Evolutionary conservation across 2,888 invertebrate species (phyloP), one percentile per base, ranked within the genome.

Genomic region (Timandra comae): DNA sequence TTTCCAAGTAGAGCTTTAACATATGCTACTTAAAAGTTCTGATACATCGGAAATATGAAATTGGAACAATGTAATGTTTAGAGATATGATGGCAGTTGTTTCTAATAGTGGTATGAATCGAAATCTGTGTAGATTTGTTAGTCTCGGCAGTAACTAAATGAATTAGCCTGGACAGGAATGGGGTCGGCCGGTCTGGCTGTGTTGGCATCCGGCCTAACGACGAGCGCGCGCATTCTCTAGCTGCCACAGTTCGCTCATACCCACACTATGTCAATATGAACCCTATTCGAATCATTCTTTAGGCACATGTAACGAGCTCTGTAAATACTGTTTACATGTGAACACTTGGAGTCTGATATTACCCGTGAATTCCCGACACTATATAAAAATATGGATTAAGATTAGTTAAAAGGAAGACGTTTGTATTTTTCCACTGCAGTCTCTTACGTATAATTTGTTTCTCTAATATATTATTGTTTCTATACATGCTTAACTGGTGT

Each of bases 181-280:
- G 77, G 84, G 84, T 84, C 84, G 82, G 58, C 64, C 63, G 78
- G 84, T 85, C 85, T 85, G 82, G 80, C 76, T 77, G 70, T 63
- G 75, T 80, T 85, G 85, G 84, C 84, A 84, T 80, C 75, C 79
- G 76, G 81, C 84, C 85, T 84, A 84, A 82, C 82, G 82, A 80
- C 79, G 73, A 62, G 58, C 56, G 57, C 64, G 67, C 74, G 66
- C 75, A 78, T 80, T 78, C 79, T 73, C 68, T 61, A 60, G 54
- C 52, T 55, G 52, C 29, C 33, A 38, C 26, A 40, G 32, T 35
- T 36, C 35, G 16, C 10, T 16, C 9, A 9, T 29, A 21, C 12
- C 19, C 13, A 8, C 27, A 23, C 29, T 23, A 19, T 44, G 51
- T 46, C 43, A 42, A 49, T 41, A 36, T 52, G 39, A 51, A 48